phyloP scores from a whole-genome alignment of 1,140 invertebrate genomes.

The Bombus picipes region DNA sequence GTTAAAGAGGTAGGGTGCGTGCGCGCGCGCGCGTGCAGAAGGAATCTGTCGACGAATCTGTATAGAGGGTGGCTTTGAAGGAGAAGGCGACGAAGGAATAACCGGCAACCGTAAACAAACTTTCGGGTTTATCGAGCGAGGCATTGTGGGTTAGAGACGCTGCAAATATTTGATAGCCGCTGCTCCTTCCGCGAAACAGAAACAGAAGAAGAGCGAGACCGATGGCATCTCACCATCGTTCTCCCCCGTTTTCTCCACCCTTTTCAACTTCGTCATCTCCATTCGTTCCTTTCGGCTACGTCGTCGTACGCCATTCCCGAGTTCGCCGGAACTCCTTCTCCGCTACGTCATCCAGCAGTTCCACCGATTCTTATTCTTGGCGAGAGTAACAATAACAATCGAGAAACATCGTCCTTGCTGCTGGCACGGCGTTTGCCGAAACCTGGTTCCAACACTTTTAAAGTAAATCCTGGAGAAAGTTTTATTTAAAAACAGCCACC shows the following conservation, averaged over 20 bases:
- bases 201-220: slow-evolving; percentile 53
- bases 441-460: background rate
- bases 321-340: slow-evolving; percentile 28
- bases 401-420: background rate
- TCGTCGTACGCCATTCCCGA: slow-evolving; percentile 31
- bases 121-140: slow-evolving; percentile 76
- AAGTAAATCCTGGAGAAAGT: background rate
- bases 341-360: slow-evolving; percentile 34
- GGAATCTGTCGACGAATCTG: slow-evolving; percentile 38
- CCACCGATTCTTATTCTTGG: slow-evolving; percentile 42
- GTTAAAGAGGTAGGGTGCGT: slow-evolving; percentile 42
- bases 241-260: slow-evolving; percentile 42
- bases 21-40: slow-evolving; percentile 23
- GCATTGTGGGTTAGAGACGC: slow-evolving; percentile 72
- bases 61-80: slow-evolving; percentile 11
- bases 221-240: slow-evolving; percentile 53
- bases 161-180: slow-evolving; percentile 79
- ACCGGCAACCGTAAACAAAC: slow-evolving; percentile 77
- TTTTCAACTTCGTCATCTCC: slow-evolving; percentile 59
- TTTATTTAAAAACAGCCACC: slow-evolving; percentile 22
- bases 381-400: slow-evolving; percentile 31
- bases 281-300: slow-evolving; percentile 47
- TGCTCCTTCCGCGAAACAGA: slow-evolving; percentile 66
- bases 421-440: background rate
- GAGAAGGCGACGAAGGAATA: slow-evolving; percentile 69